Percentiles rank a stretch among this genome's conserved stretches.
Evolutionary conservation across 2,113 vertebrate genomes (phyloP).

Genomic region (Columba livia): DNA sequence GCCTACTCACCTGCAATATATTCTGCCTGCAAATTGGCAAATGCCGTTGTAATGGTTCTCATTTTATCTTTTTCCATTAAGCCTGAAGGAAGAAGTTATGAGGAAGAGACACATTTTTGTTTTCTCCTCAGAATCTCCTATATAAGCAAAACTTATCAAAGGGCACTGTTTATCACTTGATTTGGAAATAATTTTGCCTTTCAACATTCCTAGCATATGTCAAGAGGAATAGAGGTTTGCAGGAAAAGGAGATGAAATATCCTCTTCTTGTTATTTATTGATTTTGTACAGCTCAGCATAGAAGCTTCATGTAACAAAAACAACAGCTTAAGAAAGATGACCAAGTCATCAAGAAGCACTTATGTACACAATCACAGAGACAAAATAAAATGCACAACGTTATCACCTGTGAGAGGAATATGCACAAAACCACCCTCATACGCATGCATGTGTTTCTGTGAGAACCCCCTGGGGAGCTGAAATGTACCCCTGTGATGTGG

Average conservation of each 20-base stretch:
- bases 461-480: not conserved
- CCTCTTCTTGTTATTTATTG: not conserved
- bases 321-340: not conserved
- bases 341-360: not conserved
- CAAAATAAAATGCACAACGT: not conserved
- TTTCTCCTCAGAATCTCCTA: not conserved
- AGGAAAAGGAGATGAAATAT: not conserved
- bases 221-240: not conserved
- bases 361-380: not conserved
- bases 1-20: constrained; percentile 34
- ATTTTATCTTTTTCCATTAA: constrained; percentile 57
- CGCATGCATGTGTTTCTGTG: accelerated
- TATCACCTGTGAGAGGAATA: not conserved
- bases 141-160: not conserved
- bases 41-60: constrained; percentile 22
- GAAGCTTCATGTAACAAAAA: not conserved
- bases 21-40: constrained; percentile 40
- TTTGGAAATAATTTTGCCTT: constrained; percentile 45
- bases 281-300: constrained; percentile 9
- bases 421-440: not conserved
- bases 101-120: constrained; percentile 3
- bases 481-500: not conserved
- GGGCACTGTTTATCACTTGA: constrained; percentile 28
- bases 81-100: constrained; percentile 15
- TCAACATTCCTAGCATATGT: not conserved